Base-by-base conservation (phyloP, 2,113 vertebrate genomes). In the Onychorhynchus coronatus region DNA sequence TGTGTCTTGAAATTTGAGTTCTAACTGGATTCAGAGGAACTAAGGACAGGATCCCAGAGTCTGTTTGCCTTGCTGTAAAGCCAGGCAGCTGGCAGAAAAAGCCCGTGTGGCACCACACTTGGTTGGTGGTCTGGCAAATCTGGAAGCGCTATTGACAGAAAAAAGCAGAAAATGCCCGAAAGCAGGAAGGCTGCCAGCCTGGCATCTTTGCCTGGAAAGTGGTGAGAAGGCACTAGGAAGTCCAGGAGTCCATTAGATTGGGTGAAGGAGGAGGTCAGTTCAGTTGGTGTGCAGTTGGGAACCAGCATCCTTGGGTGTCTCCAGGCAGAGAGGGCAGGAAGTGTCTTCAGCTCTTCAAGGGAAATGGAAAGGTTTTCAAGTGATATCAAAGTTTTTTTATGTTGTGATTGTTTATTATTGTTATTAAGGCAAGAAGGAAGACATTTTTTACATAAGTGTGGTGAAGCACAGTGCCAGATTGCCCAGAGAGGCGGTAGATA, bases 51-150 rank as follows among this genome's bases (percentile, higher is more conserved):
- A 47, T 77, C 18, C 28, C 27, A n/a, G 46, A 58, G 31, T 58
- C 44, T 58, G 28, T 1, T 1, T 1, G 5, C n/a, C 39, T 63
- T 83, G 41, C 63, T 83, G 20, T 76, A 41, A 82, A 75, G 67
- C 17, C 27, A 75, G 81, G 47, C 33, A 63, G 35, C 27, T 11
- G 7, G 49, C 71, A 92, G 46, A 58, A 42, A 30, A 73, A 71
- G 33, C 18, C 25, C 50, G 14, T 19, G 3, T 84, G 67, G 21
- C n/a, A 67, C n/a, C 11, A 19, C 0, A 1, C 76, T 56, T 81
- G 39, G 47, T 52, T 85, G 68, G 47, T 85, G 80, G 65, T 71
- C 88, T 91, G 80, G 67, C 47, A 78, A 73, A 83, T 49, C 42
- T 93, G 75, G 59, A 59, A 91, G 41, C 41, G 25, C 4, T 13